Base-by-base conservation (phyloP, 2,888 invertebrate species). In the Neocrepidodera transversa region DNA sequence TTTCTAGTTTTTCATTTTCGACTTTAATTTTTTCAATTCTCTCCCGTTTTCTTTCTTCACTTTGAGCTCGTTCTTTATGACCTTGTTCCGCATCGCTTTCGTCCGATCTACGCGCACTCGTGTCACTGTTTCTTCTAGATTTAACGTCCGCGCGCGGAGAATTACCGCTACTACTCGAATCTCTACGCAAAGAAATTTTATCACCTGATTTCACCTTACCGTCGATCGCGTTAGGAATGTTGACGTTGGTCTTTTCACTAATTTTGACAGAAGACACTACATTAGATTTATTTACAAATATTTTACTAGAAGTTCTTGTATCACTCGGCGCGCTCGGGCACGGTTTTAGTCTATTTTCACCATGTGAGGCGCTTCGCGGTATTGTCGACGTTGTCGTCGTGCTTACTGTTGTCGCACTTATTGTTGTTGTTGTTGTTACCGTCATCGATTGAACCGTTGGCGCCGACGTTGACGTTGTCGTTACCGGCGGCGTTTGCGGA, bases 321-420 rank as follows among this genome's bases (percentile, higher is more conserved):
- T 76, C 76, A 74, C 73, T 75, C 58, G 78, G 68, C 70, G 68
- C 74, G 68, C 69, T 74, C 64, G 73, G 67, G 59, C 62, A 54
- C 74, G 68, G 54, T 74, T 77, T 78, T 62, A 77, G 77, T 78
- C 74, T 77, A 67, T 73, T 74, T 66, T 78, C 77, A 72, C 73
- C 73, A 67, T 72, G 73, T 71, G 63, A 67, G 66, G 71, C 62
- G 66, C 68, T 66, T 58, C 72, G 67, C 11, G 71, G 65, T 63
- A 74, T 71, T 57, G 74, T 68, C 50, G 68, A 62, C 36, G 66
- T 35, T 48, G 68, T 17, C 36, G 40, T 2, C 6, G 47, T 40
- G 30, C 48, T 8, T 5, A 43, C n/a, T 51, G 61, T 66, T 47
- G 36, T 82, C 77, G 66, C 68, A 61, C 50, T 20, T 55, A 78